phyloP scores from a whole-genome alignment of 2,888 invertebrate species.

The Yponomeuta plumbellus region DNA sequence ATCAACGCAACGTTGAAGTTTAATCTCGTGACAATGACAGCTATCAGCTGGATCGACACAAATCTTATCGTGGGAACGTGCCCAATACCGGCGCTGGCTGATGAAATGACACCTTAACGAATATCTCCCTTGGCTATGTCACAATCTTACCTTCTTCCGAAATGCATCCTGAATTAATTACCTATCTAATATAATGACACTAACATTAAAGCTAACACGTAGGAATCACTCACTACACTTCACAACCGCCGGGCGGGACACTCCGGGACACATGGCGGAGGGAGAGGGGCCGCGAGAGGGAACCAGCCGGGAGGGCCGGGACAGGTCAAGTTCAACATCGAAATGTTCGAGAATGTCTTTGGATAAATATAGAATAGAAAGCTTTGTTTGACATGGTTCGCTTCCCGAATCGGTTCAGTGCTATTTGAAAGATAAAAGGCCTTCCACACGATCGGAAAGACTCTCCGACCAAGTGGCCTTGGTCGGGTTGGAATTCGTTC shows the following conservation, averaged over 20 bases:
- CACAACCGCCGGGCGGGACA: not conserved
- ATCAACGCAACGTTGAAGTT: not conserved
- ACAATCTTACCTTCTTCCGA: not conserved
- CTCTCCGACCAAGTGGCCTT: too few relatives aligned
- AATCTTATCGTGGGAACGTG: not conserved
- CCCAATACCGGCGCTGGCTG: not conserved
- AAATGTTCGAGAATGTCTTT: not conserved
- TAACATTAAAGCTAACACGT: not conserved
- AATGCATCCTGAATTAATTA: not conserved
- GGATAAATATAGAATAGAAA: not conserved
- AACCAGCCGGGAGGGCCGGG: not conserved
- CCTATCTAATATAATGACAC: not conserved
- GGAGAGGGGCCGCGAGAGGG: not conserved
- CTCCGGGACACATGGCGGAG: not conserved
- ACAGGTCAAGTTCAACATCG: constrained; percentile 4
- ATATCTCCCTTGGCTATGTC: not conserved
- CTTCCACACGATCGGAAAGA: too few relatives aligned
- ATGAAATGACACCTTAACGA: not conserved
- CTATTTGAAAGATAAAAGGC: not conserved
- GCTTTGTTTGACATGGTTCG: not conserved
- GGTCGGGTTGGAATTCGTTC: too few relatives aligned
- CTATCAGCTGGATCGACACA: not conserved
- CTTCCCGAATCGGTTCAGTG: not conserved
- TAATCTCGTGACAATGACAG: not conserved
- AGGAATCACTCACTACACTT: not conserved